phyloP scores from a whole-genome alignment of 2,888 invertebrate genomes.

The Parasteatoda lunata region DNA sequence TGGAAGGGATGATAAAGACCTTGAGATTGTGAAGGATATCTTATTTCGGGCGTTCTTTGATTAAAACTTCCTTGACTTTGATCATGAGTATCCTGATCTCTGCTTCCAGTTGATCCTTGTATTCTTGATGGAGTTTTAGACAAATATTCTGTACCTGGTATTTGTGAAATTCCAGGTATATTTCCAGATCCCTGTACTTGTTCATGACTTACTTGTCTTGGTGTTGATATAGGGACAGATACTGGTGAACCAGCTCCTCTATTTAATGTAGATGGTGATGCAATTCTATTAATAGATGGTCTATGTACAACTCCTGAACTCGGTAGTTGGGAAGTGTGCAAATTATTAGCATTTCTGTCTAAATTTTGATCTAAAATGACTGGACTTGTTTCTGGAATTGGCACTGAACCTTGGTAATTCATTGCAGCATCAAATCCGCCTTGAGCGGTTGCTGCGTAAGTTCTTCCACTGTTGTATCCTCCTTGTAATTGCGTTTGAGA shows the following conservation, averaged over 20 bases:
- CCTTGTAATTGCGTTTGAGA: constrained; percentile 66
- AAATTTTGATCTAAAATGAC: background rate
- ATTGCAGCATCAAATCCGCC: constrained; percentile 56
- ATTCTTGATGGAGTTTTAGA: background rate
- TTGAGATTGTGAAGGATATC: background rate
- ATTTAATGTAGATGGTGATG: background rate
- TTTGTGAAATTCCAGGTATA: too few relatives aligned
- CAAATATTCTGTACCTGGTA: background rate
- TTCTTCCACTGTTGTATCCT: constrained; percentile 56
- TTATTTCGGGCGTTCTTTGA: background rate
- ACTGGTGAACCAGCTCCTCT: background rate
- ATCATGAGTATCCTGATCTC: background rate
- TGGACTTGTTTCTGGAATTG: constrained; percentile 27
- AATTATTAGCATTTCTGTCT: background rate
- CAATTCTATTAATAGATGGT: background rate
- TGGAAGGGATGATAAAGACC: background rate
- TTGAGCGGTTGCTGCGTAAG: constrained; percentile 57
- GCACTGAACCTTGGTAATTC: constrained; percentile 34
- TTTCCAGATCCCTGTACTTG: background rate
- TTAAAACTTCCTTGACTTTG: background rate
- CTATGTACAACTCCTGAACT: background rate
- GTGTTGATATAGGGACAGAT: background rate
- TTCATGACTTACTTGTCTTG: background rate
- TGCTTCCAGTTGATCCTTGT: background rate
- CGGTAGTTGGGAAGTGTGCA: background rate